Evolutionary conservation across 2,888 invertebrate species (phyloP).

Genomic region (Caenorhabditis sp.): DNA sequence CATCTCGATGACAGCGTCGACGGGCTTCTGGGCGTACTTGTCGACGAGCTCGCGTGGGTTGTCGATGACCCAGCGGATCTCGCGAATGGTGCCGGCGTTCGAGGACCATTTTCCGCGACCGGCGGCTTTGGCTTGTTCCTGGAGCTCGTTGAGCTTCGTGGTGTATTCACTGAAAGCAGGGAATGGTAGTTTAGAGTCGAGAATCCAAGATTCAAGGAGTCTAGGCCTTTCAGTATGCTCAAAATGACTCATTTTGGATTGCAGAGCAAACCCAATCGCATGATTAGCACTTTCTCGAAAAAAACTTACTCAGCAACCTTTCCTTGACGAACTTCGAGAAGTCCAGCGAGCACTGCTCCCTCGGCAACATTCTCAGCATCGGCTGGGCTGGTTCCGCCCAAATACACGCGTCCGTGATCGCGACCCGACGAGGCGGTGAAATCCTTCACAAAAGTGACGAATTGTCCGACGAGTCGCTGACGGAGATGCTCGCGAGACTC

Average conservation of each 20-base stretch:
- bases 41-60: conserved; percentile 91
- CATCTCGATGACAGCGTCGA: conserved; percentile 94
- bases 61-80: conserved; percentile 90
- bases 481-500: conserved; percentile 96
- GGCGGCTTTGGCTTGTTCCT: conserved; percentile 92
- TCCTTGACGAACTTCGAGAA: conserved; percentile 88
- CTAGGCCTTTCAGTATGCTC: too few species aligned
- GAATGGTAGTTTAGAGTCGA: not conserved
- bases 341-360: conserved; percentile 91
- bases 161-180: conserved; percentile 83
- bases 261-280: too few species aligned
- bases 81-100: conserved; percentile 55
- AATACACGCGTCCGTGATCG: conserved; percentile 88
- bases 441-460: conserved; percentile 91
- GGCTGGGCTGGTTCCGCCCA: conserved; percentile 83
- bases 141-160: conserved; percentile 88
- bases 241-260: too few species aligned
- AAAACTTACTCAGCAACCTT: conserved; percentile 81
- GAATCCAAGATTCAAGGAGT: too few species aligned
- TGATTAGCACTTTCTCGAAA: not conserved
- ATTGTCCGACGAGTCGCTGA: conserved; percentile 89
- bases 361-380: conserved; percentile 93
- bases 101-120: conserved; percentile 89
- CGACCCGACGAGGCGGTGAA: conserved; percentile 90
- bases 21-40: conserved; percentile 90